phyloP scores from a whole-genome alignment of 2,888 invertebrate genomes.

The Acanthosepion esculentum region DNA sequence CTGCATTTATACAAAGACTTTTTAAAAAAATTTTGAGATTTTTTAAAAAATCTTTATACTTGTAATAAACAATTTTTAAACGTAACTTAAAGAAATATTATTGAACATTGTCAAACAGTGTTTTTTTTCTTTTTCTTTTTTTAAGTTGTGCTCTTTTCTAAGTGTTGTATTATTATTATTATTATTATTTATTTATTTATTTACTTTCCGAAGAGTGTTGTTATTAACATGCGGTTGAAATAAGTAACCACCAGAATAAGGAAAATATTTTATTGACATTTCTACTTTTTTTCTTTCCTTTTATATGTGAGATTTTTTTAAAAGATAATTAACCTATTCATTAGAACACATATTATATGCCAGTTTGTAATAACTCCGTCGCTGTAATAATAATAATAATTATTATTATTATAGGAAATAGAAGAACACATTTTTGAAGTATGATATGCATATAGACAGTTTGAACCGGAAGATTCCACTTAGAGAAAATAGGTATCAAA shows the following conservation, averaged over 20 bases:
- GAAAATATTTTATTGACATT: neutral
- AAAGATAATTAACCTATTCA: neutral
- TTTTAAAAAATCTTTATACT: too few species aligned
- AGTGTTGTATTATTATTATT: too few species aligned
- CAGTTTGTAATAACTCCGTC: neutral
- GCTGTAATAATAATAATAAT: neutral
- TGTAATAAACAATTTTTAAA: too few species aligned
- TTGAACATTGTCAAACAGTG: too few species aligned
- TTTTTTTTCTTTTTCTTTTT: too few species aligned
- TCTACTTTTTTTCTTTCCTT: neutral
- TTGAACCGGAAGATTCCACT: neutral
- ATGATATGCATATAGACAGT: neutral
- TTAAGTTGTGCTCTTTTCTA: too few species aligned
- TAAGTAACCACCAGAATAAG: neutral
- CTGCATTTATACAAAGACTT: too few species aligned
- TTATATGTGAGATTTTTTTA: neutral
- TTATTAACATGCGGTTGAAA: neutral
- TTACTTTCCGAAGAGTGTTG: too few species aligned
- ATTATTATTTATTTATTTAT: too few species aligned
- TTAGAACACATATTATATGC: neutral
- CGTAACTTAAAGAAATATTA: too few species aligned
- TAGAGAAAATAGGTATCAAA: conserved; percentile 11
- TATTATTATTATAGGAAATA: neutral
- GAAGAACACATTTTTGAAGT: neutral
- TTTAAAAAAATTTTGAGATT: too few species aligned